Evolutionary conservation across 2,797 vertebrate species (phyloP), one percentile per base, ranked within the genome.

Genomic region (Champsocephalus esox): DNA sequence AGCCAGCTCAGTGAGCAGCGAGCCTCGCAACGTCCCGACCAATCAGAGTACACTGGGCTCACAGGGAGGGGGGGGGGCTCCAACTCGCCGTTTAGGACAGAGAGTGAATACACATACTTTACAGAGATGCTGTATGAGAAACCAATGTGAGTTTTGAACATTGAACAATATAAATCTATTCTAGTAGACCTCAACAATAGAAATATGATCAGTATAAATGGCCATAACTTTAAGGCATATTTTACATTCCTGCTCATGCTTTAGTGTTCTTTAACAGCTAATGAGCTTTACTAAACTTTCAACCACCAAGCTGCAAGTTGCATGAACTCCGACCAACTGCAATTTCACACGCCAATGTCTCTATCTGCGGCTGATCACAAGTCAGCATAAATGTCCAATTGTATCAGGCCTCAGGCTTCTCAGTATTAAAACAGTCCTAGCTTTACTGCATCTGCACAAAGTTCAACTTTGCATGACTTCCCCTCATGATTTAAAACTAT

Each of bases 381-480:
- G 43, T 66, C 74, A 72, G 58, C 44, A 63, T 9, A 32, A 41
- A 62, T 41, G 43, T 41, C n/a, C 48, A 63, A 41, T 11, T 62
- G 3, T 21, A 64, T 60, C 54, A 46, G 24, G 14, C 11, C 28
- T 60, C 56, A 60, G 1, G 55, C 61, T 67, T 54, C 73, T 82
- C 49, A 19, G 19, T 76, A 73, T 74, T 77, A 63, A 56, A 66
- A 64, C 56, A 17, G 19, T 2, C 13, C 6, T 0, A 5, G 13
- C 24, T 50, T 49, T 16, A 70, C 19, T 11, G 66, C 66, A 76
- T 2, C 44, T 66, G 83, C 69, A 63, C 86, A 84, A 90, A 82
- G 87, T 87, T 74, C 85, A 84, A 1, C 17, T 66, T 87, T 87
- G 61, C 79, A 75, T 49, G 84, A 89, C 70, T 60, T 66, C 45